Conservation (phyloP, 2,797 vertebrate genomes). For the Botia kubotai region DNA sequence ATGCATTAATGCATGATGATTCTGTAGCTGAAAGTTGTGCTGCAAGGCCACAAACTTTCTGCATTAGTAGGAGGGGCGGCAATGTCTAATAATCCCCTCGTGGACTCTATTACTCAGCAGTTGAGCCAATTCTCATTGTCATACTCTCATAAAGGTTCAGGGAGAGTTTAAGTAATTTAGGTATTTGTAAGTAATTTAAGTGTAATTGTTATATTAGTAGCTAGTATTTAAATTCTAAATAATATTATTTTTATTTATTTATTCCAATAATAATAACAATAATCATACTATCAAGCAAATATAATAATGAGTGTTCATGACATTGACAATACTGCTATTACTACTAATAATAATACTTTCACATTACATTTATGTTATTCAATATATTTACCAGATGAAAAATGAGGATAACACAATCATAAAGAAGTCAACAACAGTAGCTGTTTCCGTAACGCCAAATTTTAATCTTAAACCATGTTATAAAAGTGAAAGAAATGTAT, state of each 20-base stretch:
- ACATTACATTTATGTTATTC: neutral
- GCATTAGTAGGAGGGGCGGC: constrained; percentile 20
- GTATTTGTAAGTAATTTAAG: too few relatives aligned
- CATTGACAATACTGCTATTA: neutral
- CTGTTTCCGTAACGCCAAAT: neutral
- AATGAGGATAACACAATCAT: too few relatives aligned
- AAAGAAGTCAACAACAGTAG: neutral
- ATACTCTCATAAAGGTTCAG: constrained; percentile 2
- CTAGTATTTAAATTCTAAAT: too few relatives aligned
- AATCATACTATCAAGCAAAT: too few relatives aligned
- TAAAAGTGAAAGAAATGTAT: neutral
- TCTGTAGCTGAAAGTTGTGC: constrained; percentile 35
- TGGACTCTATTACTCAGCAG: neutral
- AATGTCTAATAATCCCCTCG: neutral
- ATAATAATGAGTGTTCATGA: neutral
- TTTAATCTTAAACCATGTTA: neutral
- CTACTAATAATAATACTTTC: neutral
- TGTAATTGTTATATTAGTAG: too few relatives aligned
- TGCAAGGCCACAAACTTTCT: constrained; percentile 31
- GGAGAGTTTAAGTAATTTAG: constrained; percentile 12
- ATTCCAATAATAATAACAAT: too few relatives aligned
- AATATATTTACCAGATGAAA: neutral
- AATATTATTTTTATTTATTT: too few relatives aligned
- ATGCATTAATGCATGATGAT: constrained; percentile 10
- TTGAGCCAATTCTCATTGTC: neutral